A percentile compares a stretch with the other conserved stretches of the same genome.
Evolutionary conservation across 2,888 invertebrate genomes (phyloP).

Genomic region (Eupithecia subumbrata): DNA sequence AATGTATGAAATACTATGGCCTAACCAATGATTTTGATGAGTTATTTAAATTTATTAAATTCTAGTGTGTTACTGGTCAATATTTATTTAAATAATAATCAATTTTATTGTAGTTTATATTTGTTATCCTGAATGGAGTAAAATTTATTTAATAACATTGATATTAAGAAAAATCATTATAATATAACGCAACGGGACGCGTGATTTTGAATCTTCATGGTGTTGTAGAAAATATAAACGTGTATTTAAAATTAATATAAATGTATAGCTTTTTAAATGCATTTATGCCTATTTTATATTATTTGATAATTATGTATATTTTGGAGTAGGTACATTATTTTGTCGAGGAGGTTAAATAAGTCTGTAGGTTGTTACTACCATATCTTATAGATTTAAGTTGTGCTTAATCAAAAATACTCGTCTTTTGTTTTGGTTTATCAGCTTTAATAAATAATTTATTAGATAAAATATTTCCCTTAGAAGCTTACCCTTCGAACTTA

Average conservation of each 20-base stretch:
- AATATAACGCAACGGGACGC: conserved; percentile 61
- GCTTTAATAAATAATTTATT: conserved; percentile 49
- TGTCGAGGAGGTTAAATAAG: conserved; percentile 9
- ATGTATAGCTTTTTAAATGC: conserved; percentile 47
- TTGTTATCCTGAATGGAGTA: conserved; percentile 62
- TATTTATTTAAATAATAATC: conserved; percentile 25
- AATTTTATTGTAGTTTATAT: conserved; percentile 38
- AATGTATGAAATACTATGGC: conserved; percentile 27
- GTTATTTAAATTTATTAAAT: conserved; percentile 14
- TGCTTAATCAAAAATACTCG: conserved; percentile 34
- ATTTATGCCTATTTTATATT: conserved; percentile 46
- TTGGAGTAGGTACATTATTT: conserved; percentile 12
- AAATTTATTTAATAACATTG: conserved; percentile 41
- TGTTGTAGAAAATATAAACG: conserved; percentile 53
- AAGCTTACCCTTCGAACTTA: conserved; percentile 36
- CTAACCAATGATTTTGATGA: conserved; percentile 37
- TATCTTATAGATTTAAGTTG: conserved; percentile 43
- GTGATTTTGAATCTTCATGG: conserved; percentile 64
- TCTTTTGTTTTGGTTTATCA: conserved; percentile 51
- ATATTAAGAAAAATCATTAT: conserved; percentile 36
- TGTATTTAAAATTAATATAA: conserved; percentile 31
- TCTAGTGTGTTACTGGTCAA: conserved; percentile 39
- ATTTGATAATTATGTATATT: conserved; percentile 29
- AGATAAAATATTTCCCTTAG: conserved; percentile 13
- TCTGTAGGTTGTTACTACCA: conserved; percentile 42